phyloP scores from a whole-genome alignment of 35 echinoderm and acorn worm genomes.

The Holothuria glaberrima region DNA sequence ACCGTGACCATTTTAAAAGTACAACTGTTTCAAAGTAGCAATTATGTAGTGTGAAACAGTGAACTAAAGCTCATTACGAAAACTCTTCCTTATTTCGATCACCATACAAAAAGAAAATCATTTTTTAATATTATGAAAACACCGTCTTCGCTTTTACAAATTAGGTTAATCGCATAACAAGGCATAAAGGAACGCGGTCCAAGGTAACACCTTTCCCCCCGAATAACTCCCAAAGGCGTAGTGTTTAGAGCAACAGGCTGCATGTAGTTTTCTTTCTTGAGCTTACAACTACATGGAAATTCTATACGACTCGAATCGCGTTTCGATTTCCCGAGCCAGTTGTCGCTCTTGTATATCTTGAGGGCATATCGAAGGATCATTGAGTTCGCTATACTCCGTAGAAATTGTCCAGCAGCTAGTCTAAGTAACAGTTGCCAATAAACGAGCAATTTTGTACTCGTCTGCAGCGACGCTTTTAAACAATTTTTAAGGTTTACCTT shows the following conservation, averaged over 20 bases:
- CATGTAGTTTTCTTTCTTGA: slow-evolving; percentile 8
- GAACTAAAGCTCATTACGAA: too few species aligned
- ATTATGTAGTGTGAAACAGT: too few species aligned
- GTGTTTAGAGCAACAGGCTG: slow-evolving; percentile 22
- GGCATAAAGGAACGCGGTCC: slow-evolving; percentile 1
- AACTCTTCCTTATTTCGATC: too few species aligned
- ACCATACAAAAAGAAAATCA: slow-evolving; percentile 8
- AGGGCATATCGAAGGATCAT: slow-evolving; percentile 19
- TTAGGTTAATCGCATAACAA: slow-evolving; percentile 40
- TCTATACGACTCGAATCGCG: slow-evolving; percentile 38
- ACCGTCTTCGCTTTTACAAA: neutral
- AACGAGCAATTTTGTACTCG: too few species aligned
- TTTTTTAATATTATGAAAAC: slow-evolving; percentile 8
- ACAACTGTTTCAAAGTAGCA: too few species aligned
- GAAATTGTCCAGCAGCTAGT: too few species aligned
- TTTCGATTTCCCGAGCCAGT: slow-evolving; percentile 32
- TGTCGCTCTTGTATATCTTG: slow-evolving; percentile 42
- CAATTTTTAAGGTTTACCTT: too few species aligned
- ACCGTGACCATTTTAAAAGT: too few species aligned
- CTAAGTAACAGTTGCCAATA: too few species aligned
- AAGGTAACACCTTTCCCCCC: slow-evolving; percentile 34
- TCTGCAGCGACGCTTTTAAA: too few species aligned
- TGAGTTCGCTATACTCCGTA: neutral
- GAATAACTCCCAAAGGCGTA: slow-evolving; percentile 33
- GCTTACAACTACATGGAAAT: slow-evolving; percentile 22